phyloP scores from a whole-genome alignment of 2,797 vertebrate genomes.

The Synaphobranchus kaupii region DNA sequence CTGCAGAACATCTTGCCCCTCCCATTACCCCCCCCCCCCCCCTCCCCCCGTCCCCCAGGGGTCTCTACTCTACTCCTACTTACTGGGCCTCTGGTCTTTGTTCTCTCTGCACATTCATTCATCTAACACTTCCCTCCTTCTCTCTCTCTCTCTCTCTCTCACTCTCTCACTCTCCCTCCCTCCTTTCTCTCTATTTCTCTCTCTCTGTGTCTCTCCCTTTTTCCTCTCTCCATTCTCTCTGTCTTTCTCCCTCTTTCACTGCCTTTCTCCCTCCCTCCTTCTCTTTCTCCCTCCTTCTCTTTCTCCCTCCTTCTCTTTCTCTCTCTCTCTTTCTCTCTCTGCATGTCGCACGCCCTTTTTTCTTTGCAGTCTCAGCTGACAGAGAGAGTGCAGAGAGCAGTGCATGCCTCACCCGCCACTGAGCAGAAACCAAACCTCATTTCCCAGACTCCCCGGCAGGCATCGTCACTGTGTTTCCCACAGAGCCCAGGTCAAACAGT shows the following conservation, averaged over 20 bases:
- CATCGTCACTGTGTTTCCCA: neutral
- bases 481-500: neutral
- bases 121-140: neutral
- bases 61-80: slow-evolving; percentile 26
- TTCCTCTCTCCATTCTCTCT: neutral
- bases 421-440: neutral
- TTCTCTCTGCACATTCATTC: slow-evolving; percentile 52
- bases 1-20: neutral
- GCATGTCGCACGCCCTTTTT: slow-evolving; percentile 1
- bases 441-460: neutral
- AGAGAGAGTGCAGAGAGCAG: slow-evolving; percentile 45
- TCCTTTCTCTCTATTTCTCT: too few species aligned
- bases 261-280: neutral
- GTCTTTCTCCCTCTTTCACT: neutral
- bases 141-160: neutral
- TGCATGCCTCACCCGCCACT: slow-evolving; percentile 50
- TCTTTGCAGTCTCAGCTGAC: neutral
- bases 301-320: neutral
- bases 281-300: neutral
- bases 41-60: neutral
- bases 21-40: slow-evolving; percentile 17
- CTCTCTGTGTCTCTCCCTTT: too few species aligned
- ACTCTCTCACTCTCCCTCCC: too few species aligned
- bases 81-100: slow-evolving; percentile 54
- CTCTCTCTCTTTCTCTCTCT: neutral